phyloP scores from a whole-genome alignment of 2,797 vertebrate genomes.

The Poliocrania exsul region DNA sequence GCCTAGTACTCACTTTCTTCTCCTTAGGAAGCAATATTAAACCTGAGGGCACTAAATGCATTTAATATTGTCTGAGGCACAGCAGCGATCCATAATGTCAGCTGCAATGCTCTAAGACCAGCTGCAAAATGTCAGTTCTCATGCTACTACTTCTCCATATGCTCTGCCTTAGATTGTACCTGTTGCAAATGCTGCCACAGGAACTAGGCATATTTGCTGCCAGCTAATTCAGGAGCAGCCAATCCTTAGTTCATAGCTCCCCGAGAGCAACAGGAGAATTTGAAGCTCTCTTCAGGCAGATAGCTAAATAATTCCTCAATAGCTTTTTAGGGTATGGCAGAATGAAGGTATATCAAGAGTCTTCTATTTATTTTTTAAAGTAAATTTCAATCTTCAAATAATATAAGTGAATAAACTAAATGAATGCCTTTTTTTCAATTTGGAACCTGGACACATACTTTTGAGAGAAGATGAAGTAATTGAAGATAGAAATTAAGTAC shows the following conservation, averaged over 20 bases:
- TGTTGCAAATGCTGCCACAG: neutral
- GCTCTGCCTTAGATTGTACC: fast-evolving
- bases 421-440: neutral
- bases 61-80: neutral
- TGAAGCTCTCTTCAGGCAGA: neutral
- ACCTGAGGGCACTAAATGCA: neutral
- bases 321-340: neutral
- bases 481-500: neutral
- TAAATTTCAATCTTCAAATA: neutral
- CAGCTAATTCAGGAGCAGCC: neutral
- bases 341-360: neutral
- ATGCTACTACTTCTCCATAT: neutral
- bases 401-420: neutral
- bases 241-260: neutral
- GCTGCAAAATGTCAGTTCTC: neutral
- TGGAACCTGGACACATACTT: neutral
- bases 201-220: neutral
- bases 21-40: neutral
- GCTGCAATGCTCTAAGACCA: neutral
- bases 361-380: neutral
- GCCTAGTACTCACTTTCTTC: neutral
- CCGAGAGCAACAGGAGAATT: neutral
- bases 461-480: neutral
- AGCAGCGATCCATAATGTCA: neutral
- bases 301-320: neutral